These are phyloP conservation scores for Chelon labrosus DNA, from an alignment of 2,797 vertebrate genomes.

Conservation along the genomic window DNA sequence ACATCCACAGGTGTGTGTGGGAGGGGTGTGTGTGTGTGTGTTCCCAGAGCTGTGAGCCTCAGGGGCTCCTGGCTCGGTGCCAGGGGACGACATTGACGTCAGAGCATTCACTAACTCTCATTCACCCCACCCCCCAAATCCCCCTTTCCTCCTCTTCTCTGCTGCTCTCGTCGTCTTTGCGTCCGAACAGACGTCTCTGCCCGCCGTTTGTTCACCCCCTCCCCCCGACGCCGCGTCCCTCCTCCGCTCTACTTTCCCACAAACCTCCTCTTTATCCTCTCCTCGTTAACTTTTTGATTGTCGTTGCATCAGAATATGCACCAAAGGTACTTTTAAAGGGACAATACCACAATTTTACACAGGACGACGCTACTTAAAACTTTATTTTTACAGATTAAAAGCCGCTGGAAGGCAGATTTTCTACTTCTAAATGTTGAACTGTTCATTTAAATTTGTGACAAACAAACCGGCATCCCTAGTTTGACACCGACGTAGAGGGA, in stretches of 20 bases:
- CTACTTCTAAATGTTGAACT: background rate
- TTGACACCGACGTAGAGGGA: background rate
- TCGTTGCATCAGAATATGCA: too few species aligned
- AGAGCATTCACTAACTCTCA: constrained; percentile 75
- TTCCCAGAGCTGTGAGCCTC: constrained; percentile 64
- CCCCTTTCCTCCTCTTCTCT: background rate
- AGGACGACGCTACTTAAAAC: too few species aligned
- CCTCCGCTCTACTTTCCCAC: constrained; percentile 57
- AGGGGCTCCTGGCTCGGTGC: constrained; percentile 66
- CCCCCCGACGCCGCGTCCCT: background rate
- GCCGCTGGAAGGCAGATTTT: too few species aligned
- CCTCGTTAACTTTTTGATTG: too few species aligned
- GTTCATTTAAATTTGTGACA: background rate
- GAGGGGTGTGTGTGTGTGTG: constrained; percentile 13
- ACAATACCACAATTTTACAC: too few species aligned
- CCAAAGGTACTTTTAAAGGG: too few species aligned
- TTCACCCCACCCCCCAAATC: constrained; percentile 19
- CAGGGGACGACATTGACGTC: constrained; percentile 85
- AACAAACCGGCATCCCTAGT: background rate
- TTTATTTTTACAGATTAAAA: too few species aligned
- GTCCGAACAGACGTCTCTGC: constrained; percentile 73
- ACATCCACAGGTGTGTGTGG: constrained; percentile 56
- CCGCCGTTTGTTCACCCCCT: constrained; percentile 25
- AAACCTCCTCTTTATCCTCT: constrained; percentile 21
- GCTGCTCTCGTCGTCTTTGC: constrained; percentile 63